Evolutionary conservation across 2,888 invertebrate genomes (phyloP).

Genomic region (Andrena marginata): DNA sequence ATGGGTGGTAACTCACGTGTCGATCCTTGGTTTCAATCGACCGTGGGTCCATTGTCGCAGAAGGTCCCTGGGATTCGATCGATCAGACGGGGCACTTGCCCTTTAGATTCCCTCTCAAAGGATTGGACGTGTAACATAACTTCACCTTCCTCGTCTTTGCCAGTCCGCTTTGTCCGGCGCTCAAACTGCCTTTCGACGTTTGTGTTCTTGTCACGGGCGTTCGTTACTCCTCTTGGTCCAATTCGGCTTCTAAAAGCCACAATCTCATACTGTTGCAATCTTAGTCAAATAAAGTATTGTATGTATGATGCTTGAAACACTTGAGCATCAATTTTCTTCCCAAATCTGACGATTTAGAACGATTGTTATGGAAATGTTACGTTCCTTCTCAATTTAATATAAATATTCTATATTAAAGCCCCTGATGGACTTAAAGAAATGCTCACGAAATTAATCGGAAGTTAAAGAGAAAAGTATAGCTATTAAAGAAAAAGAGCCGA

Average conservation of each 20-base stretch:
- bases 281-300: background rate
- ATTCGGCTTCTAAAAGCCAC: background rate
- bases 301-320: too few species aligned
- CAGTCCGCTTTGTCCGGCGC: constrained; percentile 7
- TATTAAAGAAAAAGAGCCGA: too few species aligned
- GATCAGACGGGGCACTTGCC: constrained; percentile 9
- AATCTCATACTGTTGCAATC: background rate
- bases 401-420: too few species aligned
- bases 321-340: background rate
- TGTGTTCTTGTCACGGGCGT: constrained; percentile 8
- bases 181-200: constrained; percentile 28
- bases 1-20: constrained; percentile 45
- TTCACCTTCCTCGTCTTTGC: constrained; percentile 13
- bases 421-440: too few species aligned
- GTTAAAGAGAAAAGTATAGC: too few species aligned
- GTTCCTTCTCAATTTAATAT: too few species aligned
- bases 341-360: too few species aligned
- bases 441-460: too few species aligned
- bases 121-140: constrained; percentile 19
- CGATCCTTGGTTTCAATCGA: constrained; percentile 43
- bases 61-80: constrained; percentile 16
- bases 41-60: constrained; percentile 20
- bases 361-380: too few species aligned
- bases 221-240: background rate
- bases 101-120: constrained; percentile 28